phyloP scores from a whole-genome alignment of 2,888 invertebrate genomes.

The Pyrrhosoma nymphula region DNA sequence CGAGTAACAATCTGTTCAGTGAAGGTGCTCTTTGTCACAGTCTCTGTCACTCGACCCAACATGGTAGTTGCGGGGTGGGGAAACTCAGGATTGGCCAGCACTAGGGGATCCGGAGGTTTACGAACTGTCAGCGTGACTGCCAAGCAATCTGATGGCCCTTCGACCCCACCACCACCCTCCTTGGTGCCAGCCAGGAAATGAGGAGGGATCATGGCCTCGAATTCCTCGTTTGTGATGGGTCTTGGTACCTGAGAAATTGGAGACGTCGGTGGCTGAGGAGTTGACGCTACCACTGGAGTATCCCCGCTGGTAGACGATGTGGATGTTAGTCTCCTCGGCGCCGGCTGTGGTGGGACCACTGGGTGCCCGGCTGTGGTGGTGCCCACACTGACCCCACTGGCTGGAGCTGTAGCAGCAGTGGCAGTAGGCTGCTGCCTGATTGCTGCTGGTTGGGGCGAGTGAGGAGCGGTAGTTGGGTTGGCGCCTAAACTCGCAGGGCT shows the following conservation, averaged over 20 bases:
- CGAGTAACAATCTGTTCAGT: constrained; percentile 97
- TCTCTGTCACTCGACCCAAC: constrained; percentile 94
- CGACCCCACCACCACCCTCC: constrained; percentile 71
- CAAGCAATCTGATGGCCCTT: constrained; percentile 77
- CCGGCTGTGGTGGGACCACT: constrained; percentile 78
- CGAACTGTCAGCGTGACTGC: constrained; percentile 86
- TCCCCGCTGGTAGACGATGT: constrained; percentile 76
- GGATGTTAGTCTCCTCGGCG: constrained; percentile 79
- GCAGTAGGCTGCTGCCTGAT: constrained; percentile 75
- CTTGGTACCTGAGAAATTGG: constrained; percentile 82
- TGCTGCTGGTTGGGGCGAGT: constrained; percentile 71
- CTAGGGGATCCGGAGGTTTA: constrained; percentile 84
- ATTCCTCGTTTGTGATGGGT: constrained; percentile 95
- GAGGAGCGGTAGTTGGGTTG: neutral
- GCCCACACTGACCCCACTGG: constrained; percentile 71
- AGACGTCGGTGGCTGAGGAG: constrained; percentile 75
- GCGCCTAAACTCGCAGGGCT: constrained; percentile 12
- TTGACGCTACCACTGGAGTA: constrained; percentile 77
- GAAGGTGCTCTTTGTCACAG: constrained; percentile 96
- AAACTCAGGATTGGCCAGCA: constrained; percentile 84
- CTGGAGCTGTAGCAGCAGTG: constrained; percentile 71
- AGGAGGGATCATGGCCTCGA: constrained; percentile 96
- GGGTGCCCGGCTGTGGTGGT: constrained; percentile 74
- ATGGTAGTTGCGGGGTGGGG: constrained; percentile 91
- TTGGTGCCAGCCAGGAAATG: constrained; percentile 84